Base-by-base conservation (phyloP, 2,113 vertebrate species). In the Gadus macrocephalus region DNA sequence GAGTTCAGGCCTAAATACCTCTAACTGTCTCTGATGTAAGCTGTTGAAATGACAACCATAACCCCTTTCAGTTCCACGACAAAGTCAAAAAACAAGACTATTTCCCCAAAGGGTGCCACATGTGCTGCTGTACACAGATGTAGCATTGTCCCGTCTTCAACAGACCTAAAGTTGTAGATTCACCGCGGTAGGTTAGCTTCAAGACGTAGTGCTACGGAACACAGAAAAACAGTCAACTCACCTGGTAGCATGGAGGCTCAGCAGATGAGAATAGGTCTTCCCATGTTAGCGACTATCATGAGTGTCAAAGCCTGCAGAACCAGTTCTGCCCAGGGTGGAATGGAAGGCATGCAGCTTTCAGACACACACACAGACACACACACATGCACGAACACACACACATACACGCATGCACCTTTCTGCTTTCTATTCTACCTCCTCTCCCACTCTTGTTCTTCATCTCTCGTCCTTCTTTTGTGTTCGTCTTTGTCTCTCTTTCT, bases 321-420 rank as follows among this genome's bases (percentile, higher is more conserved):
- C 81, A 67, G 88, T 86, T 89, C 15, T 19, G 0, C 53, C 68
- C 68, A 35, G 31, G 31, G 31, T 78, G 82, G 83, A 87, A 88
- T 85, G 72, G 56, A 53, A 85, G 82, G 70, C 67, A 89, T 85
- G 65, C 19, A 11, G 42, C 65, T 66, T 12, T 77, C 74, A 3
- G 27, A 28, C 68, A 25, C 53, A 60, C 62, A 59, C 58, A 16
- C 17, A 19, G 15, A 59, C 31, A 35, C 1, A 3, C 31, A 28
- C 69, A 28, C 53, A 62, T 60, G 19, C 58, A 59, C 17, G 15
- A 7, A 59, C 31, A 35, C 31, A 35, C 31, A 35, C 31, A 35
- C 31, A 35, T 20, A 20, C 20, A 20, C 20, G 20, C 31, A 35
- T 7, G 6, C 31, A 66, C 66, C 38, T 22, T 67, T 53, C 61